A percentile compares a stretch with the other conserved stretches of the same genome.
Conservation (phyloP, 2,888 invertebrate species). For the Athalia circularis region DNA sequence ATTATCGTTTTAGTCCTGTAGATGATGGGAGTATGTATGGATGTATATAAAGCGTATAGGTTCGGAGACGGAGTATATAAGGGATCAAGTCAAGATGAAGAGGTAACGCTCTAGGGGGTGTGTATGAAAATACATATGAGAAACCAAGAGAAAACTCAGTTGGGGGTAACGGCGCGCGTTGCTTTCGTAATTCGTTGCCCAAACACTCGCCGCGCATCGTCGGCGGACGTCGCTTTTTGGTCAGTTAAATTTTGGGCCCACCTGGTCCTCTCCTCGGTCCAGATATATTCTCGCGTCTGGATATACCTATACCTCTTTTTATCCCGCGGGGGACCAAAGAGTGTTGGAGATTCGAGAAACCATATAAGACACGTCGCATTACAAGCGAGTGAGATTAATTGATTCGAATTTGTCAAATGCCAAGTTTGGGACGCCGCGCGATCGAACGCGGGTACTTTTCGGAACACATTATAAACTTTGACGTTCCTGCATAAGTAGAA, state of each 20-base stretch:
- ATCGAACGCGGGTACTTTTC: conserved; percentile 14
- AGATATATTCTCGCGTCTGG: background rate
- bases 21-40: no score
- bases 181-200: conserved; percentile 43
- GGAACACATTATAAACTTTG: background rate
- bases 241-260: conserved; percentile 48
- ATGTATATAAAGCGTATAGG: no score
- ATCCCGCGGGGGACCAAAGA: background rate
- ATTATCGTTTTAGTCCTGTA: conserved; percentile 55
- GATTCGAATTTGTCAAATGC: conserved; percentile 64
- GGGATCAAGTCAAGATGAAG: conserved; percentile 62
- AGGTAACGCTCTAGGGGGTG: conserved; percentile 69
- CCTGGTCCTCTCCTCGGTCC: conserved; percentile 6
- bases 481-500: no score
- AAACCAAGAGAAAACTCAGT: conserved; percentile 63
- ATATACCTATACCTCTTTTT: conserved; percentile 3
- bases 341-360: background rate
- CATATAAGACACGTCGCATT: conserved; percentile 40
- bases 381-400: conserved; percentile 61
- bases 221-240: conserved; percentile 46
- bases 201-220: conserved; percentile 39
- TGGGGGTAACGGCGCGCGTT: conserved; percentile 60
- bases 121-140: conserved; percentile 59
- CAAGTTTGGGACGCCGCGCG: background rate
- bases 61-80: no score